Evolutionary conservation across 1,140 invertebrate genomes (phyloP).

Genomic region (Rhizoglyphus robini): DNA sequence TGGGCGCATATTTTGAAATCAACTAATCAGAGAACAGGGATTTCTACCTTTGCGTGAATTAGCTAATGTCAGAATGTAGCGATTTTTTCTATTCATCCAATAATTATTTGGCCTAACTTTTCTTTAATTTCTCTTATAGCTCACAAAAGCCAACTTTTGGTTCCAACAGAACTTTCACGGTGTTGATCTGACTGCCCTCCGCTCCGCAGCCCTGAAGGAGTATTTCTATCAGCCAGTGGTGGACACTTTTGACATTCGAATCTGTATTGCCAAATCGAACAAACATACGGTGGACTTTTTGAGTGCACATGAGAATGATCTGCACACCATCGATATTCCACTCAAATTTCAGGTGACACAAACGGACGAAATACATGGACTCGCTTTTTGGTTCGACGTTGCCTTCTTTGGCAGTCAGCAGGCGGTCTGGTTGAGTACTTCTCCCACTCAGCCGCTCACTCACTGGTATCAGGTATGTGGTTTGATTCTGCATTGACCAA

Average conservation of each 20-base stretch:
- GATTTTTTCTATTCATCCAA: background rate
- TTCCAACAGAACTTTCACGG: conserved; percentile 96
- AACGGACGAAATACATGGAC: conserved; percentile 85
- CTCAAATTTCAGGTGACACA: conserved; percentile 82
- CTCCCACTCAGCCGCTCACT: conserved; percentile 93
- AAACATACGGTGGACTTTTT: conserved; percentile 92
- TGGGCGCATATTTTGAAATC: background rate
- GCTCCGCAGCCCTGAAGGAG: conserved; percentile 85
- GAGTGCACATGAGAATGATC: conserved; percentile 77
- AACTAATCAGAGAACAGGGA: too few relatives aligned
- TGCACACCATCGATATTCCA: conserved; percentile 90
- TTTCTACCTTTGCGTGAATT: background rate
- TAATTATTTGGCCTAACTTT: background rate
- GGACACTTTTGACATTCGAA: conserved; percentile 95
- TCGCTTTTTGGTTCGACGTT: conserved; percentile 99
- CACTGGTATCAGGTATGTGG: conserved; percentile 67
- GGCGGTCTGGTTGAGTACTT: conserved; percentile 92
- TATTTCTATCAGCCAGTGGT: conserved; percentile 98
- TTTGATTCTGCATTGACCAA: too few relatives aligned
- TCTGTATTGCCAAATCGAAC: conserved; percentile 88
- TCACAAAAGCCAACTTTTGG: conserved; percentile 98
- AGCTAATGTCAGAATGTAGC: background rate
- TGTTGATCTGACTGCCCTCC: conserved; percentile 77
- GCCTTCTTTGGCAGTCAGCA: conserved; percentile 80
- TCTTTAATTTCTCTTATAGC: conserved; percentile 39